Percentiles rank a stretch among this genome's conserved stretches.
Conservation (phyloP, 2,888 invertebrate genomes). For the Tiphia femorata region DNA sequence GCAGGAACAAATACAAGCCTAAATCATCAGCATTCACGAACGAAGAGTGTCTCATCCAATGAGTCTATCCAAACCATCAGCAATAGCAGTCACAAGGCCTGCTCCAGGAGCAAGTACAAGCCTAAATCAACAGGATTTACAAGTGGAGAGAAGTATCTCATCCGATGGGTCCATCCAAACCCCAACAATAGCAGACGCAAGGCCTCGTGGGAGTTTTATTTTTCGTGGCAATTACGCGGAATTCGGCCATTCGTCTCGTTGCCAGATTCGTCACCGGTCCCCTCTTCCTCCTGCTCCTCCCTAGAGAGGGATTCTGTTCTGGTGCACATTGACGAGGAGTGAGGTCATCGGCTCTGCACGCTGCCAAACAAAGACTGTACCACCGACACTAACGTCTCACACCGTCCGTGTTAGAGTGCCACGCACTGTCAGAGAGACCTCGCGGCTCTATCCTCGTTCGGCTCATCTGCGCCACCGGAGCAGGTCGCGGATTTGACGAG, state of each 20-base stretch:
- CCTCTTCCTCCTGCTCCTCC: constrained; percentile 14
- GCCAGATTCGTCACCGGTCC: constrained; percentile 41
- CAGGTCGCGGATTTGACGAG: no score
- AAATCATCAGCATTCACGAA: no score
- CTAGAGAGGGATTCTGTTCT: constrained; percentile 9
- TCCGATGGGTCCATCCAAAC: not conserved
- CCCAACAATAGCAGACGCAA: not conserved
- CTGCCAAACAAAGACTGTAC: constrained; percentile 33
- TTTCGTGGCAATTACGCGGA: constrained; percentile 20
- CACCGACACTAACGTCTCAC: not conserved
- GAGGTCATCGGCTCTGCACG: constrained; percentile 41
- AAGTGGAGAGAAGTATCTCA: not conserved
- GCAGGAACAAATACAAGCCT: no score
- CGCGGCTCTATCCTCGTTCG: no score
- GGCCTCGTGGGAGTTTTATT: constrained; percentile 10
- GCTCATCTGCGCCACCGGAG: no score
- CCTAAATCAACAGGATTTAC: no score
- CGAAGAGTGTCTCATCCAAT: no score
- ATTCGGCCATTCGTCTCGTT: constrained; percentile 27
- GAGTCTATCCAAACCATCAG: no score
- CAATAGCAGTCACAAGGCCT: no score
- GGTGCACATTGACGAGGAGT: constrained; percentile 35
- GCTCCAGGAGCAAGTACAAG: no score
- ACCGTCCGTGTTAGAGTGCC: no score
- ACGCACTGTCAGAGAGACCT: no score